These are phyloP conservation scores for Scaptomyza pallida DNA, from an alignment of 1,140 invertebrate genomes.

Conservation along the genomic window DNA sequence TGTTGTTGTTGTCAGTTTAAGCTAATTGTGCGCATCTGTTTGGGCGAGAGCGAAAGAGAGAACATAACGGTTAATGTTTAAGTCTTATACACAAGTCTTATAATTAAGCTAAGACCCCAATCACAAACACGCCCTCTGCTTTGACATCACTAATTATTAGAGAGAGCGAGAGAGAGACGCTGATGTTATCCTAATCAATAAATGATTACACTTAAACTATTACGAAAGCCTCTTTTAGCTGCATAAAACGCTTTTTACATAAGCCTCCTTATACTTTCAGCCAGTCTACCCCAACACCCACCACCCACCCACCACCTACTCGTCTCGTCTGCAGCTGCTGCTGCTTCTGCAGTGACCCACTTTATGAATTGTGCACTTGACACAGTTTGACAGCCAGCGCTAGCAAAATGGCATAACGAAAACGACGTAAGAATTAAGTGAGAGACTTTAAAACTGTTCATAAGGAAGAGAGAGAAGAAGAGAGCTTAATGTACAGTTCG, in stretches of 20 bases:
- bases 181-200: slow-evolving; percentile 51
- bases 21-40: slow-evolving; percentile 77
- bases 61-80: no score
- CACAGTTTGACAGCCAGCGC: slow-evolving; percentile 76
- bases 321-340: slow-evolving; percentile 1
- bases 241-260: slow-evolving; percentile 69
- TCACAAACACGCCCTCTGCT: no score
- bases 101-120: no score
- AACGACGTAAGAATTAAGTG: slow-evolving; percentile 8
- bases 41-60: slow-evolving; percentile 11
- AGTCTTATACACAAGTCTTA: no score
- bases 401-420: slow-evolving; percentile 49
- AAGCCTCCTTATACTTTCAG: slow-evolving; percentile 59
- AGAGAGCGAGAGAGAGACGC: slow-evolving; percentile 4
- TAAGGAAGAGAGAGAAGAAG: not conserved
- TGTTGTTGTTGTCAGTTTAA: slow-evolving; percentile 55
- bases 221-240: slow-evolving; percentile 66
- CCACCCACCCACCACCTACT: not conserved
- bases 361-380: slow-evolving; percentile 66
- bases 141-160: no score
- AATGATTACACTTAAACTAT: slow-evolving; percentile 50
- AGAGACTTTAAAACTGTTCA: slow-evolving; percentile 22
- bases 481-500: no score
- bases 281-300: slow-evolving; percentile 17
- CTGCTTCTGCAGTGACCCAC: slow-evolving; percentile 65